Evolutionary conservation across 2,113 vertebrate species (phyloP).

Genomic region (Crypturellus undulatus): DNA sequence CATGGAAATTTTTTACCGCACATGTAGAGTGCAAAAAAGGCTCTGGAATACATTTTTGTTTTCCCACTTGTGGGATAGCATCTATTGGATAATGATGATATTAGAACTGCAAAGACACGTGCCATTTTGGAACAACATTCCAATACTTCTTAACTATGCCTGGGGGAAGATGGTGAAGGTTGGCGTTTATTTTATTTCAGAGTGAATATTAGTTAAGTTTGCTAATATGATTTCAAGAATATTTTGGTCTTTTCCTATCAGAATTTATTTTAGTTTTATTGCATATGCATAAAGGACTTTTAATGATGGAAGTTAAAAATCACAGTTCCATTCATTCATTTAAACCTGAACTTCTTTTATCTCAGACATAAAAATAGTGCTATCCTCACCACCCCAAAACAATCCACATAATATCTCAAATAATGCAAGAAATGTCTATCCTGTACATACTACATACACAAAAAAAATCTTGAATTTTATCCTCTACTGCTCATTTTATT

Average conservation of each 20-base stretch:
- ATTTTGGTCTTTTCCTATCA: background rate
- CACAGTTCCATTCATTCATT: background rate
- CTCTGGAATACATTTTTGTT: slow-evolving; percentile 74
- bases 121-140: slow-evolving; percentile 66
- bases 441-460: background rate
- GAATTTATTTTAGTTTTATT: background rate
- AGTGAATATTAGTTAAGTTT: slow-evolving; percentile 33
- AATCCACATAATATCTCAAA: background rate
- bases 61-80: slow-evolving; percentile 75
- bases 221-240: slow-evolving; percentile 4
- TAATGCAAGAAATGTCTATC: background rate
- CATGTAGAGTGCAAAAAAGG: slow-evolving; percentile 71
- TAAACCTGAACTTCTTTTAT: background rate
- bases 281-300: background rate
- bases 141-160: slow-evolving; percentile 29
- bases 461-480: background rate
- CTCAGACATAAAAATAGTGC: background rate
- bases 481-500: background rate
- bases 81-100: slow-evolving; percentile 78
- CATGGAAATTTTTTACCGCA: slow-evolving; percentile 76
- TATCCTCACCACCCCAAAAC: background rate
- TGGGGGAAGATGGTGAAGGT: slow-evolving; percentile 46
- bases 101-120: slow-evolving; percentile 73
- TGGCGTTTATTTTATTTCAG: slow-evolving; percentile 50
- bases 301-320: background rate